Evolutionary conservation across 2,113 vertebrate genomes (phyloP).

Genomic region (Machaerirhynchus nigripectus): DNA sequence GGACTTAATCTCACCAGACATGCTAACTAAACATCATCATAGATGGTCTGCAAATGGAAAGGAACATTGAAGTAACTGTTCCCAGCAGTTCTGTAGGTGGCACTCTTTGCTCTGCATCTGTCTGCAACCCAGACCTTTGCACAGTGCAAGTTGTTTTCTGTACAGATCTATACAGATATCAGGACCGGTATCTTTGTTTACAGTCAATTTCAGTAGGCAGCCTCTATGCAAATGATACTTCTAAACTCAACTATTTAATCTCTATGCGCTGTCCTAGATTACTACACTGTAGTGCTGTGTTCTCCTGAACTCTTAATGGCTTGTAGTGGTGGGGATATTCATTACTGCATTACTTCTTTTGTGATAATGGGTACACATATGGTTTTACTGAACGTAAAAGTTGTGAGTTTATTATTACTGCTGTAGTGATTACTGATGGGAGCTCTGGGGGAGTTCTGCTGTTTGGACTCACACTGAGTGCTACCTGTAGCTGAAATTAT

Average conservation of each 20-base stretch:
- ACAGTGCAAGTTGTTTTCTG: not conserved
- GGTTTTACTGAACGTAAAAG: not conserved
- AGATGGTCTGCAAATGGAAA: not conserved
- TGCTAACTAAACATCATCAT: not conserved
- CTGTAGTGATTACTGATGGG: not conserved
- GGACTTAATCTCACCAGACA: not conserved
- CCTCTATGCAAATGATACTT: not conserved
- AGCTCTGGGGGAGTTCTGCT: not conserved
- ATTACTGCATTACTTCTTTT: not conserved
- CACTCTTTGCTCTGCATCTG: conserved; percentile 42
- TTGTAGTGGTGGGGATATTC: not conserved
- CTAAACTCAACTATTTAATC: not conserved
- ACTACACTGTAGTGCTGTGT: not conserved
- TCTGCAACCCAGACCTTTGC: not conserved
- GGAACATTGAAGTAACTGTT: not conserved
- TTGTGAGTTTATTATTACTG: not conserved
- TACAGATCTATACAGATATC: not conserved
- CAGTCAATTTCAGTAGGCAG: not conserved
- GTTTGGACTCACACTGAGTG: not conserved
- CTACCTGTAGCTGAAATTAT: not conserved
- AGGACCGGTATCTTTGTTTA: not conserved
- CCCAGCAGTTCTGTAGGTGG: conserved; percentile 51
- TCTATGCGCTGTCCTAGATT: not conserved
- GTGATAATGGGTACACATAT: not conserved
- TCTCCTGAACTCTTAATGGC: not conserved